These are phyloP conservation scores for Lasioglossum marginatum DNA, from an alignment of 2,888 invertebrate genomes.

Conservation along the genomic window DNA sequence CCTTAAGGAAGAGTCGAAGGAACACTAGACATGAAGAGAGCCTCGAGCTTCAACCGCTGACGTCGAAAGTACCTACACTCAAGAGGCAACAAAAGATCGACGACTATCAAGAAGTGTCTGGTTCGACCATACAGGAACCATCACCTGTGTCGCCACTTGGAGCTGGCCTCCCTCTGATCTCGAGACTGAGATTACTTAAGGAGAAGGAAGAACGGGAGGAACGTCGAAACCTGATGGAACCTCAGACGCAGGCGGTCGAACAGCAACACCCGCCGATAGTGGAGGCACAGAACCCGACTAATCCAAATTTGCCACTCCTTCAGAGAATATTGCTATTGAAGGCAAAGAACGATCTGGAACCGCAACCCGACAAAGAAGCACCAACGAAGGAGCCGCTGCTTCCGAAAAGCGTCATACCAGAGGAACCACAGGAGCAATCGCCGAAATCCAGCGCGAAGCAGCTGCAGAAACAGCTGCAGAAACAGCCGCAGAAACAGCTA, in stretches of 20 bases:
- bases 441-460: constrained; percentile 33
- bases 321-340: constrained; percentile 91
- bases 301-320: constrained; percentile 87
- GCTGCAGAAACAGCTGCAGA: constrained; percentile 45
- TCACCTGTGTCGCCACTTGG: constrained; percentile 91
- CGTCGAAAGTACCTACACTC: constrained; percentile 81
- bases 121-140: constrained; percentile 86
- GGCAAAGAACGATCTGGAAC: constrained; percentile 89
- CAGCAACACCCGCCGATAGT: constrained; percentile 54
- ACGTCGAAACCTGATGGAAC: constrained; percentile 76
- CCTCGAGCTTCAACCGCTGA: constrained; percentile 89
- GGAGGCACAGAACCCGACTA: constrained; percentile 73
- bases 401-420: constrained; percentile 68
- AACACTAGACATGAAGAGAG: constrained; percentile 86
- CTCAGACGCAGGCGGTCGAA: constrained; percentile 51
- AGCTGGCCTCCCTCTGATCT: constrained; percentile 92
- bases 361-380: constrained; percentile 73
- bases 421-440: constrained; percentile 59
- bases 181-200: constrained; percentile 91
- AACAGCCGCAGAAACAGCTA: constrained; percentile 42
- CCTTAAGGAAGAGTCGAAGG: constrained; percentile 86
- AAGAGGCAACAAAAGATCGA: constrained; percentile 85
- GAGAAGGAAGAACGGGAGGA: constrained; percentile 91
- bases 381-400: constrained; percentile 77
- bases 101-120: constrained; percentile 78